phyloP scores from a whole-genome alignment of 2,888 invertebrate species.

The Andrena marginata region DNA sequence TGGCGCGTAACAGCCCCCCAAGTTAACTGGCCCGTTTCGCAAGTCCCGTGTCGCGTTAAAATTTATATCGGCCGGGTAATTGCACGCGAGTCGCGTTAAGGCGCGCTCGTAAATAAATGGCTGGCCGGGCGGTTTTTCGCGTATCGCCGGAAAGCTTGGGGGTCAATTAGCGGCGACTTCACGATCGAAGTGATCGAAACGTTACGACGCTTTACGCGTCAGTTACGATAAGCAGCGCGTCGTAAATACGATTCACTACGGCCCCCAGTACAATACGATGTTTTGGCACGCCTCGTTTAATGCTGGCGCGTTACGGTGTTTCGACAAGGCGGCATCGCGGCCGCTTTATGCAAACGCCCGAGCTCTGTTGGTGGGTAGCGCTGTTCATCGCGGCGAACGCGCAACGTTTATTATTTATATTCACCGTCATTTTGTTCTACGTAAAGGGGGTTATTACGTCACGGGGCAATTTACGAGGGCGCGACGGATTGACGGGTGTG shows the following conservation, averaged over 20 bases:
- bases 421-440: neutral
- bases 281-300: conserved; percentile 63
- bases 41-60: neutral
- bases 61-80: conserved; percentile 10
- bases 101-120: neutral
- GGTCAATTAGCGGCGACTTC: conserved; percentile 35
- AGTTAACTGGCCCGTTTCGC: neutral
- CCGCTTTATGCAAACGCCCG: conserved; percentile 31
- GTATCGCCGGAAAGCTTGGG: conserved; percentile 18
- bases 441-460: conserved; percentile 3
- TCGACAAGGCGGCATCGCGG: conserved; percentile 38
- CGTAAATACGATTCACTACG: conserved; percentile 62
- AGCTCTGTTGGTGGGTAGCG: neutral
- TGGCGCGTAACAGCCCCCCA: neutral
- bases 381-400: neutral
- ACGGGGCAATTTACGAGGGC: conserved; percentile 9
- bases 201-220: conserved; percentile 51
- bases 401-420: conserved; percentile 25
- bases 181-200: conserved; percentile 32
- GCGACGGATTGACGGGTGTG: neutral
- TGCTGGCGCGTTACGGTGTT: conserved; percentile 32
- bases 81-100: conserved; percentile 13
- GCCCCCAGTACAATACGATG: conserved; percentile 33
- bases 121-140: conserved; percentile 13
- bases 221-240: conserved; percentile 54